Evolutionary conservation across 2,888 invertebrate species (phyloP).

Genomic region (Ochlodes sylvanus): DNA sequence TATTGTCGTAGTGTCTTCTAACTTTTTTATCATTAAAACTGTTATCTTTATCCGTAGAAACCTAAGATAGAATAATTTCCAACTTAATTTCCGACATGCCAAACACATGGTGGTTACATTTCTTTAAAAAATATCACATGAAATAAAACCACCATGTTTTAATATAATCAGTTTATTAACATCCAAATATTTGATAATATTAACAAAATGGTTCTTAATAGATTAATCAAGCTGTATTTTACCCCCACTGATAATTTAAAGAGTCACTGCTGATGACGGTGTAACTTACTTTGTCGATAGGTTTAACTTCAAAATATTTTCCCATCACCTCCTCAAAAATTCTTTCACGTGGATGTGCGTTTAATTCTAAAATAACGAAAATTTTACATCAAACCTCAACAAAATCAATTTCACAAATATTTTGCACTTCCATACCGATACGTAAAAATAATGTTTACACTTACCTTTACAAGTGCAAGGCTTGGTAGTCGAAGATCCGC

Average conservation of each 20-base stretch:
- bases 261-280: constrained; percentile 53
- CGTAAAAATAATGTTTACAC: constrained; percentile 39
- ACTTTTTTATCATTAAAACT: constrained; percentile 17
- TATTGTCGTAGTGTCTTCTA: constrained; percentile 37
- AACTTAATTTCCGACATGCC: constrained; percentile 40
- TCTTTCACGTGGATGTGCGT: constrained; percentile 57
- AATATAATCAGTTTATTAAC: constrained; percentile 20
- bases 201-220: background rate
- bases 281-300: constrained; percentile 68
- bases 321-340: constrained; percentile 72
- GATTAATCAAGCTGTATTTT: background rate
- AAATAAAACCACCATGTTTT: constrained; percentile 64
- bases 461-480: constrained; percentile 58
- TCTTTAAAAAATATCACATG: constrained; percentile 34
- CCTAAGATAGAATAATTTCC: constrained; percentile 49
- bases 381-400: background rate
- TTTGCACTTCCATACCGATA: constrained; percentile 46
- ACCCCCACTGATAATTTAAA: constrained; percentile 25
- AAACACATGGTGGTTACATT: constrained; percentile 54
- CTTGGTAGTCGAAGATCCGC: constrained; percentile 45
- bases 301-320: constrained; percentile 57
- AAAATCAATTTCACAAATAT: constrained; percentile 20
- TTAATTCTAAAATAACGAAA: constrained; percentile 64
- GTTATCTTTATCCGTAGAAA: constrained; percentile 42
- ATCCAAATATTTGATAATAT: constrained; percentile 4